Conservation (phyloP, 2,888 invertebrate genomes). For the Hyles lineata region DNA sequence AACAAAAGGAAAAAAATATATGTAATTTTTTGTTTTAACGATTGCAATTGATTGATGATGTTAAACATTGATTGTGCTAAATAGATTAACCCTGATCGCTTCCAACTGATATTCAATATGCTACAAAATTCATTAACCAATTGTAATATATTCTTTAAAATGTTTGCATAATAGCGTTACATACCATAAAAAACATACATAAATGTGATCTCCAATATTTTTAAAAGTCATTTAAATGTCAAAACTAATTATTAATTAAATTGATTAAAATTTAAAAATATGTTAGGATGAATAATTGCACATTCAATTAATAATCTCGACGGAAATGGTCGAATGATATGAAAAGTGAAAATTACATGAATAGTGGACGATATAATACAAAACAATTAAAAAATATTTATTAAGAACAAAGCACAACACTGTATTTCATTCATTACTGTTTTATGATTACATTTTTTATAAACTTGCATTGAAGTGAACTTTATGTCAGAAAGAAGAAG, state of each 20-base stretch:
- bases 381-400: background rate
- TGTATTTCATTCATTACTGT: background rate
- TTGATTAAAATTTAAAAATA: background rate
- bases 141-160: no score
- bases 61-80: no score
- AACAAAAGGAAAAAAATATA: no score
- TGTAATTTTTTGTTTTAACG: no score
- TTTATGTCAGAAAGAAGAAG: background rate
- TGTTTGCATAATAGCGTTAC: no score
- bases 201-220: no score
- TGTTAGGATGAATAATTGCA: conserved; percentile 4
- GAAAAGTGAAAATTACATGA: background rate
- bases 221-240: background rate
- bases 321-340: conserved; percentile 7
- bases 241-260: background rate
- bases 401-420: background rate
- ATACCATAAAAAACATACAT: no score
- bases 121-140: no score
- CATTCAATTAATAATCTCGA: background rate
- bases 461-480: no score
- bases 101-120: no score
- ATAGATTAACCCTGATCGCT: no score
- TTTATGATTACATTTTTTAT: background rate
- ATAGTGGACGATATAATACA: background rate
- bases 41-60: no score